Conservation (phyloP, 2,113 vertebrate genomes). For the Alligator mississippiensis region DNA sequence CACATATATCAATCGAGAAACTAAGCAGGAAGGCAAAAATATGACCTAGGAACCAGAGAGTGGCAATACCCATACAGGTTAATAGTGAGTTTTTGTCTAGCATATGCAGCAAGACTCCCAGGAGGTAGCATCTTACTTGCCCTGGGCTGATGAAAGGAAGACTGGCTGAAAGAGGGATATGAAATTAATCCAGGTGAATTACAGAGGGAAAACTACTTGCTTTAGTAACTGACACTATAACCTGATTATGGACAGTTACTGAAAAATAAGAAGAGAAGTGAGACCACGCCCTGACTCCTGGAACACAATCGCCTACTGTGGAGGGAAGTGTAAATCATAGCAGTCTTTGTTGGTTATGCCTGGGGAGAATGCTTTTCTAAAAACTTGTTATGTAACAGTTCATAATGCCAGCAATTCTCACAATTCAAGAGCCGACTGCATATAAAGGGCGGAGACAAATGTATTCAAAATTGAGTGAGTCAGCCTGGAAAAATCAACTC, state of each 20-base stretch:
- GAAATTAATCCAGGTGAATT: constrained; percentile 52
- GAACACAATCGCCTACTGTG: constrained; percentile 31
- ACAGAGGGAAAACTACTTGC: constrained; percentile 36
- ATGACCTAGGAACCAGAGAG: not conserved
- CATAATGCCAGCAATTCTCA: constrained; percentile 49
- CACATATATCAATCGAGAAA: not conserved
- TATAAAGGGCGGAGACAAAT: constrained; percentile 70
- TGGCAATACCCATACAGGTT: not conserved
- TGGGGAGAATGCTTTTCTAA: constrained; percentile 50
- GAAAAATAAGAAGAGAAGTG: constrained; percentile 13
- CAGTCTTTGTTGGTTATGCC: not conserved
- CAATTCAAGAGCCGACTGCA: constrained; percentile 62
- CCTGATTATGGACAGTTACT: not conserved
- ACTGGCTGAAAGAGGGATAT: constrained; percentile 39
- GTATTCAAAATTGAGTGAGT: constrained; percentile 65
- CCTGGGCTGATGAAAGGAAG: constrained; percentile 1
- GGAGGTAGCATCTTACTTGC: not conserved
- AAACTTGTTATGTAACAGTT: constrained; percentile 58
- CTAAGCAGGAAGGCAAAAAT: not conserved
- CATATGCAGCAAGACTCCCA: too few relatives aligned
- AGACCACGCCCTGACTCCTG: constrained; percentile 27
- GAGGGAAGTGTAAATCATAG: constrained; percentile 26
- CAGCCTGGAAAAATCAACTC: constrained; percentile 71
- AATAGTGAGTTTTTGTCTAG: not conserved
- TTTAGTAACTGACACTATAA: not conserved